Evolutionary conservation across 2,797 vertebrate genomes (phyloP).

Genomic region (Chaunax sp.): DNA sequence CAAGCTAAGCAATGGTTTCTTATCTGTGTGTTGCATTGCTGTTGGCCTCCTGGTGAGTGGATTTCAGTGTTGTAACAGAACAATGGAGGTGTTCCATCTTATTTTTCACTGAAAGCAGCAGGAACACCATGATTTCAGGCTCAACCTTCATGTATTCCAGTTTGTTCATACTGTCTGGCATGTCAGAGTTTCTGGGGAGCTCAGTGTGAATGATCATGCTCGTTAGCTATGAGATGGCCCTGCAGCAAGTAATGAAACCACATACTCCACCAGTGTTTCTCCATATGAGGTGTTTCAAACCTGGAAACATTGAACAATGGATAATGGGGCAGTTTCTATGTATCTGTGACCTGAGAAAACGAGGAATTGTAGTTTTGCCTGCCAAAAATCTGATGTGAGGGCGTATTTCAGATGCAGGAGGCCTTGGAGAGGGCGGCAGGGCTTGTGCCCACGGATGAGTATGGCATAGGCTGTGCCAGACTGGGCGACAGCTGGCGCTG

Average conservation of each 20-base stretch:
- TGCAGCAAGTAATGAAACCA: not conserved
- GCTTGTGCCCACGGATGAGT: conserved; percentile 68
- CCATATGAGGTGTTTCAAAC: conserved; percentile 11
- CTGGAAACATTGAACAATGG: not conserved
- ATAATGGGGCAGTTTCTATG: conserved; percentile 10
- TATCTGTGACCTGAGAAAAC: conserved; percentile 17
- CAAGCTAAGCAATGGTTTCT: not conserved
- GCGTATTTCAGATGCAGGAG: conserved; percentile 43
- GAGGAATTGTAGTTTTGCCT: conserved; percentile 23
- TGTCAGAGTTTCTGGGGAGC: conserved; percentile 1
- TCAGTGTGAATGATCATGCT: conserved; percentile 9
- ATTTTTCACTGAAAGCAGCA: conserved; percentile 31
- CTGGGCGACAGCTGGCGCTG: conserved; percentile 83
- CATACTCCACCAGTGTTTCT: conserved; percentile 3
- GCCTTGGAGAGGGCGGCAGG: conserved; percentile 35
- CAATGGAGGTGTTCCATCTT: conserved; percentile 10
- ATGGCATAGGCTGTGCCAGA: conserved; percentile 73
- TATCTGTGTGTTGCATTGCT: not conserved
- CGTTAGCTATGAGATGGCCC: not conserved
- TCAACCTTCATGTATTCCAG: conserved; percentile 1
- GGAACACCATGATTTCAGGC: not conserved
- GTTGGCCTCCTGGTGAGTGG: not conserved
- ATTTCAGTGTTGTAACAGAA: conserved; percentile 11
- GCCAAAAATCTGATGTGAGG: conserved; percentile 46
- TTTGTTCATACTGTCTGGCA: conserved; percentile 13